Base-by-base conservation (phyloP, 2,113 vertebrate species). In the Phyllostomus discolor region DNA sequence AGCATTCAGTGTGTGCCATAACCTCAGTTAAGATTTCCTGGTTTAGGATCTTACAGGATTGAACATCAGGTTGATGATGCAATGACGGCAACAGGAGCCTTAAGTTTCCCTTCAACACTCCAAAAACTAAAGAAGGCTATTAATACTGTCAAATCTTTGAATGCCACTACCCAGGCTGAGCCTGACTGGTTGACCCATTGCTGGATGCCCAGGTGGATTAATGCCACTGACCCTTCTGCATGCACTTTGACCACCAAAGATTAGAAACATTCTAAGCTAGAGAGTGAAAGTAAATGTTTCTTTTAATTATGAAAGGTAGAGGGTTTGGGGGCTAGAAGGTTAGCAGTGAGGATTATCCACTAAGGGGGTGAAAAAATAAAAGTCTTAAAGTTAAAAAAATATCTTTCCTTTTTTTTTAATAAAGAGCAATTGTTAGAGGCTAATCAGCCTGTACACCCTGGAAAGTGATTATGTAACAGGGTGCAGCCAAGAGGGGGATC, bases 171-270 rank as follows among this genome's bases (percentile, higher is more conserved):
- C 98, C 99, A 0, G 99, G 99, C 62, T 97, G 93, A 2, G 98
- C 97, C 97, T 0, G 73, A 89, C 85, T 99, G 99, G 99, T 98
- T 99, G n/a, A 96, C 99, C 20, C 99, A 99, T 96, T 99, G 99
- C 98, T 99, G 99, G 99, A 99, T 99, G 99, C 99, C 99, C 0
- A 98, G 97, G 88, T 99, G 99, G 99, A 99, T 98, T 96, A 97
- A 98, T 3, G 99, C 99, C 90, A 98, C 98, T 0, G 99, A 99
- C 98, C 99, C 99, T 11, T 99, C 99, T 0, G 99, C 99, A 81
- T 98, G 99, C n/a, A 99, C 99, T 0, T 79, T 99, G 95, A 99
- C 95, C 72, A 17, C 97, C n/a, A 98, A 98, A 87, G 97, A 98
- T 31, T 99, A 98, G 94, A 52, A 7, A 0, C 6, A 31, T 2